phyloP scores from a whole-genome alignment of 2,888 invertebrate genomes.

The Diarsia dahlii region DNA sequence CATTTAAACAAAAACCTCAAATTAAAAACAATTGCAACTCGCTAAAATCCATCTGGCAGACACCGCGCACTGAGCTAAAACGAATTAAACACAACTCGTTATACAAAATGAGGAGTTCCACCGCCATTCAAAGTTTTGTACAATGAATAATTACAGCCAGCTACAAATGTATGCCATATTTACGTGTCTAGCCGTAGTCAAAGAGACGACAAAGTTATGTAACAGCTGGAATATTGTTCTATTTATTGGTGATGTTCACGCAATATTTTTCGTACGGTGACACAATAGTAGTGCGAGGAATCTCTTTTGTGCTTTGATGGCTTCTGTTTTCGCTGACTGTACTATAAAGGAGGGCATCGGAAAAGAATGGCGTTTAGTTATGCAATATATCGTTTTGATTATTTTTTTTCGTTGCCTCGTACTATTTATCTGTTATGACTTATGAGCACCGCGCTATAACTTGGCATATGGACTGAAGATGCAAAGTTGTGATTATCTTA shows the following conservation, averaged over 20 bases:
- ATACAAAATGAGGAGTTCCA: conserved; percentile 63
- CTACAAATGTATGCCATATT: conserved; percentile 65
- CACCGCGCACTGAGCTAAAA: conserved; percentile 61
- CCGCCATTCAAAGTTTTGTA: conserved; percentile 64
- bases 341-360: conserved; percentile 21
- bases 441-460: neutral
- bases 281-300: conserved; percentile 46
- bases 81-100: conserved; percentile 67
- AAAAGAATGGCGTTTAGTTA: conserved; percentile 28
- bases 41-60: conserved; percentile 54
- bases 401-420: conserved; percentile 9
- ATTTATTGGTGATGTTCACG: conserved; percentile 81
- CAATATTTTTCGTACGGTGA: conserved; percentile 66
- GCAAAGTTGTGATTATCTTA: neutral
- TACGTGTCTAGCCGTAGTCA: conserved; percentile 80
- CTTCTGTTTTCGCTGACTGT: conserved; percentile 47
- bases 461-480: neutral
- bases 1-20: conserved; percentile 20
- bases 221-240: conserved; percentile 72
- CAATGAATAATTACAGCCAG: conserved; percentile 69
- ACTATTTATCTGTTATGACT: neutral
- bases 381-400: conserved; percentile 35
- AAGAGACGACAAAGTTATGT: conserved; percentile 75
- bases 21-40: conserved; percentile 49
- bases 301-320: conserved; percentile 51